A percentile compares a stretch with the other conserved stretches of the same genome.
Evolutionary conservation across 2,888 invertebrate species (phyloP).

Genomic region (Mythimna loreyi): DNA sequence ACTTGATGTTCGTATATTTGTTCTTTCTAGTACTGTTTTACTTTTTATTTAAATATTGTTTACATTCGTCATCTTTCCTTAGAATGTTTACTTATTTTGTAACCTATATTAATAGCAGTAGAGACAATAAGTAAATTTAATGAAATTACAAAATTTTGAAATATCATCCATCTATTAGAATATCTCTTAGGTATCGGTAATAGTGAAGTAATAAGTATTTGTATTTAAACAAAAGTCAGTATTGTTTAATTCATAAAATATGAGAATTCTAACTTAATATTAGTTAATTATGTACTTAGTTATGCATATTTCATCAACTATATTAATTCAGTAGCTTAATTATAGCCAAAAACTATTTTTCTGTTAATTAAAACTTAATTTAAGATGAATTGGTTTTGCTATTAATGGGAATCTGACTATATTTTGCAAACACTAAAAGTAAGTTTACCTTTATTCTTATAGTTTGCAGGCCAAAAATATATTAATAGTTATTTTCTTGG

Average conservation of each 20-base stretch:
- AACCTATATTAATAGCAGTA: too few relatives aligned
- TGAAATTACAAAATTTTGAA: neutral
- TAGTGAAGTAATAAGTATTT: slow-evolving; percentile 11
- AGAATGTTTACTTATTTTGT: neutral
- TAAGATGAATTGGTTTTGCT: neutral
- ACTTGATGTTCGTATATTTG: slow-evolving; percentile 20
- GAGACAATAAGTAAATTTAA: slow-evolving; percentile 1
- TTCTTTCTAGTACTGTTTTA: too few relatives aligned
- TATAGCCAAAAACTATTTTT: neutral
- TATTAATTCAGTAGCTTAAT: neutral
- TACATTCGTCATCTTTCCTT: neutral
- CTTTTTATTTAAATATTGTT: too few relatives aligned
- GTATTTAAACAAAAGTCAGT: neutral
- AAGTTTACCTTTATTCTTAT: neutral
- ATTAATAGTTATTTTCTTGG: slow-evolving; percentile 23
- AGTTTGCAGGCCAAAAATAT: slow-evolving; percentile 1
- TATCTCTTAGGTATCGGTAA: neutral
- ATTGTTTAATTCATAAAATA: neutral
- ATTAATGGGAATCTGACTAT: neutral
- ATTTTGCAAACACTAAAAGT: neutral
- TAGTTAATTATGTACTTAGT: neutral
- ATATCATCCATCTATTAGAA: too few relatives aligned
- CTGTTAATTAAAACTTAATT: neutral
- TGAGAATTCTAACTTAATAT: slow-evolving; percentile 6
- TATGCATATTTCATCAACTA: neutral